Evolutionary conservation across 2,888 invertebrate genomes (phyloP).

Genomic region (Myathropa florea): DNA sequence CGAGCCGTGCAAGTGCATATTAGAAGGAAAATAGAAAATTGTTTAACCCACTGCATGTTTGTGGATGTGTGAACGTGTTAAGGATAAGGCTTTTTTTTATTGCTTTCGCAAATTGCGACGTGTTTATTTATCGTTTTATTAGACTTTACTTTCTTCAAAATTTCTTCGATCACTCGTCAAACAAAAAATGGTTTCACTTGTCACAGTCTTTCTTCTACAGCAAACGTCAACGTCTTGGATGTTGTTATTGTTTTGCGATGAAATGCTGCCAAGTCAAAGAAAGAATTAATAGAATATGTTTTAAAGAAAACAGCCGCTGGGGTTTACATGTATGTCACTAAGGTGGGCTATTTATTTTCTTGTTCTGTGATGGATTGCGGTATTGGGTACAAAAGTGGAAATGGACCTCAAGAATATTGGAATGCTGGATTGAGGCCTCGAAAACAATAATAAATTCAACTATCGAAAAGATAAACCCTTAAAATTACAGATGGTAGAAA

Average conservation of each 20-base stretch:
- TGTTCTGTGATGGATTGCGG: too few species aligned
- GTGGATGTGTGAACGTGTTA: neutral
- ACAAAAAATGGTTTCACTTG: conserved; percentile 21
- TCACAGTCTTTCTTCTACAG: conserved; percentile 4
- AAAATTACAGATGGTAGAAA: too few species aligned
- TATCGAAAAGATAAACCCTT: too few species aligned
- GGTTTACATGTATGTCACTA: neutral
- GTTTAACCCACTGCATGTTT: conserved; percentile 19
- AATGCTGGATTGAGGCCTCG: too few species aligned
- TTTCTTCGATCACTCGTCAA: conserved; percentile 6
- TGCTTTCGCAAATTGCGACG: conserved; percentile 45
- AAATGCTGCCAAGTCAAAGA: neutral
- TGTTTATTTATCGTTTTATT: neutral
- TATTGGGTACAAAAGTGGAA: neutral
- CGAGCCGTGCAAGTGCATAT: conserved; percentile 75
- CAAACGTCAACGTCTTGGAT: neutral
- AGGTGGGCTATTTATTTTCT: too few species aligned
- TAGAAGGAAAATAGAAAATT: conserved; percentile 45
- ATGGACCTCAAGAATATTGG: too few species aligned
- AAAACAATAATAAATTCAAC: too few species aligned
- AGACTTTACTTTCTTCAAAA: conserved; percentile 3
- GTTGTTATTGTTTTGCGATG: neutral
- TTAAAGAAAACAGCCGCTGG: neutral
- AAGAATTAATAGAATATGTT: neutral
- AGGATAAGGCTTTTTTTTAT: conserved; percentile 3